These are phyloP conservation scores for Albula glossodonta DNA, from an alignment of 2,113 vertebrate genomes.

Conservation along the genomic window DNA sequence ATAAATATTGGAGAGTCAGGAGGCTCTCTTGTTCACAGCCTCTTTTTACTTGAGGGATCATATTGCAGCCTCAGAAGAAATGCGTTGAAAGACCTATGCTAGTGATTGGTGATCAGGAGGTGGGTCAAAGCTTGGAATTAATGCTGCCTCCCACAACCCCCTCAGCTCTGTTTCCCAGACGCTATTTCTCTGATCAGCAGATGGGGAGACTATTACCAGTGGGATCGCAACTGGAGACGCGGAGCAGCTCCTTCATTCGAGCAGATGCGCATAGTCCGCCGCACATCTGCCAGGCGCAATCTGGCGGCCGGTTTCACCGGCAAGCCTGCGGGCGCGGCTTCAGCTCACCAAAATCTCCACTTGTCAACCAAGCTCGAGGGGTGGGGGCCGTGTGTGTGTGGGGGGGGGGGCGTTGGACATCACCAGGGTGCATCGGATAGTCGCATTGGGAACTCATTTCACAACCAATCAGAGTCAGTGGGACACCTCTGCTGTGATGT, in stretches of 20 bases:
- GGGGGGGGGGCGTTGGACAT: not conserved
- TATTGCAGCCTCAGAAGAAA: not conserved
- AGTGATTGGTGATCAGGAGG: slow-evolving; percentile 11
- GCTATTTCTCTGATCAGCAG: not conserved
- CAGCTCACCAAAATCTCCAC: not conserved
- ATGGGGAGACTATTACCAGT: slow-evolving; percentile 19
- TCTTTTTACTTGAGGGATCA: slow-evolving; percentile 20
- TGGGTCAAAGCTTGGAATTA: not conserved
- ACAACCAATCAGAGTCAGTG: slow-evolving; percentile 26
- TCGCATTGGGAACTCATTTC: slow-evolving; percentile 28
- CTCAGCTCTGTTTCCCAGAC: not conserved
- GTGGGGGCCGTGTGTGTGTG: too few relatives aligned
- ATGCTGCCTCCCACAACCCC: not conserved
- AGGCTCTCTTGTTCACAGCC: not conserved
- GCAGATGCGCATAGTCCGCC: slow-evolving; percentile 10
- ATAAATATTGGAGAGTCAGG: slow-evolving; percentile 7
- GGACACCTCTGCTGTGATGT: slow-evolving; percentile 24
- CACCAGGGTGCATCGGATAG: not conserved
- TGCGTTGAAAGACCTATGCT: not conserved
- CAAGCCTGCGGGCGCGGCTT: not conserved
- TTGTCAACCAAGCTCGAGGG: not conserved
- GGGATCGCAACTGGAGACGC: slow-evolving; percentile 9
- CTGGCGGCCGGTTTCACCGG: not conserved
- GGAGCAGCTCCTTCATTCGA: slow-evolving; percentile 1
- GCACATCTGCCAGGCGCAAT: slow-evolving; percentile 19